These are phyloP conservation scores for Ceuthmochares aereus DNA, from an alignment of 2,113 vertebrate species.

Conservation along the genomic window DNA sequence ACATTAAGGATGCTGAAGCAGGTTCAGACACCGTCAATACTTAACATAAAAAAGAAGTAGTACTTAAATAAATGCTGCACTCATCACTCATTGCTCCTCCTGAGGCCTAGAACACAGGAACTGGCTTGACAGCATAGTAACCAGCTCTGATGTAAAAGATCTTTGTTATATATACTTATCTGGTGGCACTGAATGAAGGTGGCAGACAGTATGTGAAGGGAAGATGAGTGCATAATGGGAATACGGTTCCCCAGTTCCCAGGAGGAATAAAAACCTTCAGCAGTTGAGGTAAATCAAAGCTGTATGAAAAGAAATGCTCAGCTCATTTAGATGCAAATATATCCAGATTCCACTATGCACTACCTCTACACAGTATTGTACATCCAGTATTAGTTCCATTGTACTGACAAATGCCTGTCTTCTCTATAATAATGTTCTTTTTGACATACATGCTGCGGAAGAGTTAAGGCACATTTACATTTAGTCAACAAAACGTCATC, in stretches of 20 bases:
- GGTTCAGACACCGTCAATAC: neutral
- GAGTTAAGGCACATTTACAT: constrained; percentile 3
- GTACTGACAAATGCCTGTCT: neutral
- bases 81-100: neutral
- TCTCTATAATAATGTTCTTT: neutral
- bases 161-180: constrained; percentile 15
- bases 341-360: neutral
- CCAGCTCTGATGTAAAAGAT: neutral
- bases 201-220: neutral
- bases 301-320: neutral
- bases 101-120: neutral
- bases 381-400: neutral
- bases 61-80: neutral
- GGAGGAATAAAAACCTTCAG: constrained; percentile 21
- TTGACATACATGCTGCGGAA: neutral
- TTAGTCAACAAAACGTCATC: constrained; percentile 53
- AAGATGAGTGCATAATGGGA: constrained; percentile 30
- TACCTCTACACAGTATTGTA: neutral
- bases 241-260: neutral
- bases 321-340: constrained; percentile 63
- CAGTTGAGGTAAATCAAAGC: constrained; percentile 42
- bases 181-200: neutral
- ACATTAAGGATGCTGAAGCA: neutral
- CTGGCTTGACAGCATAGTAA: neutral
- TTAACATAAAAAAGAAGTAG: neutral